phyloP scores from a whole-genome alignment of 1,140 invertebrate species.

The Trigoniulus corallinus region DNA sequence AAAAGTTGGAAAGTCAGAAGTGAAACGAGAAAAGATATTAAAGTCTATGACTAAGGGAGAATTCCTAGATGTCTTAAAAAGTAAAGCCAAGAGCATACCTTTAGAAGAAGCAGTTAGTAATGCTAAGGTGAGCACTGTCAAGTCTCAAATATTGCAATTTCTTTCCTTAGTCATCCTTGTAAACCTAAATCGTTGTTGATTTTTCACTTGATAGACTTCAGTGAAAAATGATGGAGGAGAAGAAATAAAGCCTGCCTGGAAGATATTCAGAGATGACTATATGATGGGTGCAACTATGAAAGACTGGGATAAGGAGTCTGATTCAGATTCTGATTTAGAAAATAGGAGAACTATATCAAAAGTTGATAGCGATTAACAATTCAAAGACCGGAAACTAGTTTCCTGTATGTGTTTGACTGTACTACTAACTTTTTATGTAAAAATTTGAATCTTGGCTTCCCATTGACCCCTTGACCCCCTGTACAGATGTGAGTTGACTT shows the following conservation, averaged over 20 bases:
- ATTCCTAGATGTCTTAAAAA: conserved; percentile 55
- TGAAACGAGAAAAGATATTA: conserved; percentile 62
- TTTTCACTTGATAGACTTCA: neutral
- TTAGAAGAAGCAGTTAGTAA: too few relatives aligned
- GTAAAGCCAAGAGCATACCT: conserved; percentile 7
- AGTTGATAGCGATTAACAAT: too few relatives aligned
- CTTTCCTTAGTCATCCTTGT: neutral
- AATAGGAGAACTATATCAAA: too few relatives aligned
- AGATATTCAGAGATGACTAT: conserved; percentile 57
- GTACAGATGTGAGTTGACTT: too few relatives aligned
- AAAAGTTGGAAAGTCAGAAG: conserved; percentile 53
- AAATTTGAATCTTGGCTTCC: too few relatives aligned
- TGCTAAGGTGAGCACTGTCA: neutral
- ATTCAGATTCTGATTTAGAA: too few relatives aligned
- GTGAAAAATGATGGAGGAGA: neutral
- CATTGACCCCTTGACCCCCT: too few relatives aligned
- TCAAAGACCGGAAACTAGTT: too few relatives aligned
- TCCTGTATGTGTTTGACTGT: too few relatives aligned
- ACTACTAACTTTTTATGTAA: too few relatives aligned
- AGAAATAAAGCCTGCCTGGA: conserved; percentile 27
- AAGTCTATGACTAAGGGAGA: conserved; percentile 60
- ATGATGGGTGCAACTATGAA: conserved; percentile 75
- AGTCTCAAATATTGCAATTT: neutral
- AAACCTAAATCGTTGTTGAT: neutral
- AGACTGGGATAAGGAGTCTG: conserved; percentile 68